phyloP scores from a whole-genome alignment of 37 sponge, comb jelly and placozoan species.

The Haliclona indistincta region DNA sequence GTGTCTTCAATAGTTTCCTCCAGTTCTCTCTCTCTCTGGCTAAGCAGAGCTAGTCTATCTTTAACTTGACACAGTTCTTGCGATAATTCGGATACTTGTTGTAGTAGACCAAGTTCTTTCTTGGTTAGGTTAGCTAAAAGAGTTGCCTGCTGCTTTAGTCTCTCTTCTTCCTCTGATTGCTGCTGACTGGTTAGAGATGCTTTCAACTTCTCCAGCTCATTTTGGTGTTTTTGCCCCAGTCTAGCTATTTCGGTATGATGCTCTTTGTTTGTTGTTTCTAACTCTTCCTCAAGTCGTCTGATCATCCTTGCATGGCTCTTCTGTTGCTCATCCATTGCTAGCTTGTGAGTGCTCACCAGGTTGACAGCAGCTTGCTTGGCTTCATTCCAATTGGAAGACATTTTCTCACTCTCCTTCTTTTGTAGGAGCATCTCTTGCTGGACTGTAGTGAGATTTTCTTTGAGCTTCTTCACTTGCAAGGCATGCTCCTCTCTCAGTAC shows the following conservation, averaged over 20 bases:
- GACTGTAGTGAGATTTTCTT: conserved; percentile 21
- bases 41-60: conserved; percentile 58
- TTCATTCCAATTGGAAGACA: neutral
- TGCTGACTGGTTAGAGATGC: too few relatives aligned
- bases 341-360: too few relatives aligned
- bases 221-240: neutral
- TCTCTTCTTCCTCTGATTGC: conserved; percentile 12
- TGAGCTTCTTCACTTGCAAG: conserved; percentile 19
- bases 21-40: conserved; percentile 48
- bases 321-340: too few relatives aligned
- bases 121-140: too few relatives aligned
- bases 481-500: conserved; percentile 15
- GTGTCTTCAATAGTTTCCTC: conserved; percentile 26
- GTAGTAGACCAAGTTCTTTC: conserved; percentile 33
- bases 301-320: too few relatives aligned
- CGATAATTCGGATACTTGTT: conserved; percentile 49
- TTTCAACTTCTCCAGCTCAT: conserved; percentile 15
- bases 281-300: too few relatives aligned
- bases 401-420: conserved; percentile 29
- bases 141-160: conserved; percentile 3
- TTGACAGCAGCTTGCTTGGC: too few relatives aligned
- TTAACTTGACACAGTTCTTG: conserved; percentile 41
- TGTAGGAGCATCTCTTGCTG: neutral
- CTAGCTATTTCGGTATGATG: conserved; percentile 16
- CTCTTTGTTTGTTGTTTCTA: too few relatives aligned